A percentile compares a stretch with the other conserved stretches of the same genome.
Evolutionary conservation across 2,888 invertebrate species (phyloP).

Genomic region (Argyresthia albistria): DNA sequence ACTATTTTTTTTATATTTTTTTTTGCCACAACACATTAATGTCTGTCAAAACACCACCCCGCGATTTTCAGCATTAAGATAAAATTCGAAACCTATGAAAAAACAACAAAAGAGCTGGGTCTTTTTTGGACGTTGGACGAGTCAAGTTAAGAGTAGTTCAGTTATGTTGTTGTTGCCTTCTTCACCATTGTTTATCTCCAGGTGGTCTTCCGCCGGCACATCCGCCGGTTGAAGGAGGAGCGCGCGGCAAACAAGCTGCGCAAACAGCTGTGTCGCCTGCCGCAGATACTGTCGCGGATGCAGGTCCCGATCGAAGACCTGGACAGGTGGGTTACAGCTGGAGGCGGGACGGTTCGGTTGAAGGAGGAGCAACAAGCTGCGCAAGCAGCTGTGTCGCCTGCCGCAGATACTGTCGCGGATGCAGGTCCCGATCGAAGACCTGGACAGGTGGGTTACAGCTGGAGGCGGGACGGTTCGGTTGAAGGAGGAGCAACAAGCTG

Average conservation of each 20-base stretch:
- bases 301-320: constrained; percentile 60
- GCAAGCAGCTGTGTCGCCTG: constrained; percentile 57
- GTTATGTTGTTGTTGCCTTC: too few relatives aligned
- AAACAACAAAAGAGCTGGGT: too few relatives aligned
- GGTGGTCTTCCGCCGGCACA: constrained; percentile 63
- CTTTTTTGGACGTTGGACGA: too few relatives aligned
- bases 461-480: constrained; percentile 18
- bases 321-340: constrained; percentile 36
- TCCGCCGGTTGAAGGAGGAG: constrained; percentile 57
- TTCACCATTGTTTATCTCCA: too few relatives aligned
- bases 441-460: constrained; percentile 41
- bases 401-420: constrained; percentile 52
- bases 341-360: constrained; percentile 19
- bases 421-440: constrained; percentile 58
- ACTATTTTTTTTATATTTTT: too few relatives aligned
- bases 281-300: constrained; percentile 52
- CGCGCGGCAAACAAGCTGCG: constrained; percentile 57
- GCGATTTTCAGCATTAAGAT: too few relatives aligned
- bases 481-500: constrained; percentile 59
- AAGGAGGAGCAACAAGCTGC: constrained; percentile 61
- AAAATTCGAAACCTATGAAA: too few relatives aligned
- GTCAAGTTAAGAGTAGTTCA: too few relatives aligned
- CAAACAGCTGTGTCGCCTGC: constrained; percentile 55
- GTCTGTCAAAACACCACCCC: too few relatives aligned
- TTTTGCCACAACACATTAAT: too few relatives aligned